Evolutionary conservation across 2,888 invertebrate genomes (phyloP).

Genomic region (Troglohyphantes excavatus): DNA sequence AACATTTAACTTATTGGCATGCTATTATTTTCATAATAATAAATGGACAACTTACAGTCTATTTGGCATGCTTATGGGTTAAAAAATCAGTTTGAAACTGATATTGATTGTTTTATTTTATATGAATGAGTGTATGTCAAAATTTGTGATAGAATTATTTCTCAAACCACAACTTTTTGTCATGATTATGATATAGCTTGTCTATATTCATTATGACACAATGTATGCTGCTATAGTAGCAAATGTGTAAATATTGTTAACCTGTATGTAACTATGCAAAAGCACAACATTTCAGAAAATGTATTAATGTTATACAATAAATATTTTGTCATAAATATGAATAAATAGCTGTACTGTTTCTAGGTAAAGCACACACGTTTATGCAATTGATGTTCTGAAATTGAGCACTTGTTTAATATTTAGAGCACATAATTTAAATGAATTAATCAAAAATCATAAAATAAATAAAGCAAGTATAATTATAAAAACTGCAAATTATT

Average conservation of each 20-base stretch:
- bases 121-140: not conserved
- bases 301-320: constrained; percentile 3
- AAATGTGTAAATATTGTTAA: not conserved
- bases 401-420: too few relatives aligned
- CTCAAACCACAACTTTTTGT: not conserved
- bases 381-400: not conserved
- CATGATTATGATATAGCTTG: not conserved
- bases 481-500: too few relatives aligned
- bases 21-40: not conserved
- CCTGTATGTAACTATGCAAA: not conserved
- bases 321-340: not conserved
- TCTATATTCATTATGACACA: not conserved
- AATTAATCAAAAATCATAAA: too few relatives aligned
- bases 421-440: not conserved
- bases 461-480: too few relatives aligned
- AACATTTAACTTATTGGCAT: too few relatives aligned
- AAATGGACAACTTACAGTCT: not conserved
- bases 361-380: not conserved
- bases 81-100: not conserved
- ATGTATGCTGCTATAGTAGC: constrained; percentile 3
- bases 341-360: not conserved
- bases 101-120: too few relatives aligned
- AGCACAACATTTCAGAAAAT: not conserved
- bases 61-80: not conserved
- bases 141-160: not conserved